Percentiles rank a stretch among this genome's conserved stretches.
Conservation (phyloP, 1,140 invertebrate genomes). For the Ganaspis sp. region DNA sequence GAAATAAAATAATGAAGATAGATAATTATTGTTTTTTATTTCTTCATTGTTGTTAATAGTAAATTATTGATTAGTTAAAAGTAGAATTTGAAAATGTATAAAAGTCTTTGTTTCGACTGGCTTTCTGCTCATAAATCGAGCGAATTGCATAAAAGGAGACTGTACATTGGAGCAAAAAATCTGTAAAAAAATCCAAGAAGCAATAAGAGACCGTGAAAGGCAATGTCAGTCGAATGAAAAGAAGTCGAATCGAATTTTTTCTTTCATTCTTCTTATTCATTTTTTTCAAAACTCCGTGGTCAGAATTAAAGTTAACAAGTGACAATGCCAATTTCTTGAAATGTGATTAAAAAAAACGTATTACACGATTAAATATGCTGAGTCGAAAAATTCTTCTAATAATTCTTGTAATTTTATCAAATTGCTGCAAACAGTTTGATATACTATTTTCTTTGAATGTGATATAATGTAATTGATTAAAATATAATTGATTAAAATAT, state of each 20-base stretch:
- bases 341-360: not conserved
- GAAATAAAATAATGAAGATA: too few relatives aligned
- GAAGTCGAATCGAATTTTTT: constrained; percentile 7
- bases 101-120: constrained; percentile 19
- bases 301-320: not conserved
- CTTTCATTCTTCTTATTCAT: not conserved
- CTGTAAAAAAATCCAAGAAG: not conserved
- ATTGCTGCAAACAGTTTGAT: too few relatives aligned
- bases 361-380: constrained; percentile 12
- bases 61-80: not conserved
- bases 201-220: not conserved
- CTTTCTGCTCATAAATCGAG: not conserved
- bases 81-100: not conserved
- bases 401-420: not conserved
- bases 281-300: not conserved
- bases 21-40: too few relatives aligned
- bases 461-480: too few relatives aligned
- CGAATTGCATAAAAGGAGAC: constrained; percentile 19
- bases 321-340: not conserved
- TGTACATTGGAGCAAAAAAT: too few relatives aligned
- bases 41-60: too few relatives aligned
- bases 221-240: constrained; percentile 17
- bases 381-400: not conserved
- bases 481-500: too few relatives aligned
- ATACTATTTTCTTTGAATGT: too few relatives aligned